These are phyloP conservation scores for Salticus scenicus DNA, from an alignment of 2,888 invertebrate species.

Conservation along the genomic window DNA sequence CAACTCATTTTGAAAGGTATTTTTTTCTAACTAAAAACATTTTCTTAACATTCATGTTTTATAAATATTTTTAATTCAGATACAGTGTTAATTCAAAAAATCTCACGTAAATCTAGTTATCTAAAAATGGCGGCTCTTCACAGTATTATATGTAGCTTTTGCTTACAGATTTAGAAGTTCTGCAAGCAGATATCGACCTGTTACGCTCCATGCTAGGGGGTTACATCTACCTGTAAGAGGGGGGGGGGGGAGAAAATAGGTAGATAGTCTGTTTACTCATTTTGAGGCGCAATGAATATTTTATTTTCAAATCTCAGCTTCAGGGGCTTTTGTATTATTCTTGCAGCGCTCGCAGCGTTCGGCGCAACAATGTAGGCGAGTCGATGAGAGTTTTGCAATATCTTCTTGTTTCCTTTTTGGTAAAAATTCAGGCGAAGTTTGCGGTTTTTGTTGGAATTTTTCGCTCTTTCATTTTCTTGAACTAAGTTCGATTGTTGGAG, in stretches of 20 bases:
- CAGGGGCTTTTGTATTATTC: constrained; percentile 59
- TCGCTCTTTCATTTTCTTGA: background rate
- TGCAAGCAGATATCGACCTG: constrained; percentile 54
- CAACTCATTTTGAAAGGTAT: too few relatives aligned
- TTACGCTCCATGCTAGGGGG: constrained; percentile 24
- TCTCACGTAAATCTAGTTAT: background rate
- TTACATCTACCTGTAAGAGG: constrained; percentile 58
- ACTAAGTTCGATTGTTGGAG: background rate
- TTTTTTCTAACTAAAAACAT: too few relatives aligned
- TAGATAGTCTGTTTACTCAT: constrained; percentile 66
- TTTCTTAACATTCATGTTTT: too few relatives aligned
- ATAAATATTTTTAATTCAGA: too few relatives aligned
- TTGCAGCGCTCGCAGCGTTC: background rate
- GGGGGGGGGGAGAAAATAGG: constrained; percentile 37
- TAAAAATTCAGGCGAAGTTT: background rate
- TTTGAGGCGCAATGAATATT: constrained; percentile 66
- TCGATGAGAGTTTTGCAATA: background rate
- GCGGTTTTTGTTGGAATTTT: constrained; percentile 1
- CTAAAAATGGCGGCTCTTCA: constrained; percentile 20
- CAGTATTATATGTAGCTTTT: constrained; percentile 16
- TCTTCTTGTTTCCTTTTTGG: constrained; percentile 15
- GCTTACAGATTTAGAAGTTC: constrained; percentile 20
- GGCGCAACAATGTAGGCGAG: constrained; percentile 20
- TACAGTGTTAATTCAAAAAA: too few relatives aligned
- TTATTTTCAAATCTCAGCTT: constrained; percentile 68